phyloP scores from a whole-genome alignment of 2,113 vertebrate genomes.

The Pan troglodytes region NHGRI_mPanTro3-v2.1_pri NC_072421.2:110509501-110510000 shows the following conservation, averaged over 20 bases:
- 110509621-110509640: slow-evolving; percentile 16
- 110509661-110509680: neutral
- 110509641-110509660: neutral
- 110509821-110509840: too few species aligned
- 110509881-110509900: too few species aligned
- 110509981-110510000: neutral
- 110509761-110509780: too few species aligned
- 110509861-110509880: too few species aligned
- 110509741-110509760: neutral
- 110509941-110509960: slow-evolving; percentile 32
- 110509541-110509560: neutral
- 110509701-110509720: neutral
- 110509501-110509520: neutral
- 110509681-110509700: slow-evolving; percentile 11
- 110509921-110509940: slow-evolving; percentile 5
- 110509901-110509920: too few species aligned
- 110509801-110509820: too few species aligned
- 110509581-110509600: neutral
- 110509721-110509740: neutral
- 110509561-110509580: neutral
- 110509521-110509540: neutral
- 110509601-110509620: neutral
- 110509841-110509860: too few species aligned
- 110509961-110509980: neutral
- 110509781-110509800: too few species aligned